Evolutionary conservation across 2,888 invertebrate genomes (phyloP).

Genomic region (Lasioglossum pauxillum): DNA sequence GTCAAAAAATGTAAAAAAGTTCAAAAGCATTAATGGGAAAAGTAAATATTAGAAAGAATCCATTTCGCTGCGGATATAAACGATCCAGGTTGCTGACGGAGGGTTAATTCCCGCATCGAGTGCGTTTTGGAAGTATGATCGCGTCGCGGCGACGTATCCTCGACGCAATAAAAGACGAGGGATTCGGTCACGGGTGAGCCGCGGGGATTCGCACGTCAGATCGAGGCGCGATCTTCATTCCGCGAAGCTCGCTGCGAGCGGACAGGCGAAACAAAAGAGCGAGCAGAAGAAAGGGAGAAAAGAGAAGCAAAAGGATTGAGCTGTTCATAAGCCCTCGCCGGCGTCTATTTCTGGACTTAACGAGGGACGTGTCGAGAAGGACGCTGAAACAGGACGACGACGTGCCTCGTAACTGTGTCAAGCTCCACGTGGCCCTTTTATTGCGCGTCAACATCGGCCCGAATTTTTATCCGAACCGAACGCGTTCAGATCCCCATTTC

Average conservation of each 20-base stretch:
- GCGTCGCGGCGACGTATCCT: constrained; percentile 23
- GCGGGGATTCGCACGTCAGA: constrained; percentile 64
- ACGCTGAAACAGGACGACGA: constrained; percentile 40
- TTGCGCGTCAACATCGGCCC: constrained; percentile 17
- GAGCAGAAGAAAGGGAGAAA: constrained; percentile 47
- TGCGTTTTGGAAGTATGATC: neutral
- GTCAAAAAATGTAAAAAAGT: too few relatives aligned
- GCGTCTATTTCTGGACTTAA: constrained; percentile 60
- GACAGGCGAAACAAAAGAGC: constrained; percentile 65
- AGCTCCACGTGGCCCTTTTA: constrained; percentile 53
- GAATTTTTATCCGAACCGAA: constrained; percentile 31
- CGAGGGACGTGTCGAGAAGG: constrained; percentile 49
- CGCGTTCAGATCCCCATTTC: neutral
- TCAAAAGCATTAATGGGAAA: too few relatives aligned
- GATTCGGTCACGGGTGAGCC: constrained; percentile 54
- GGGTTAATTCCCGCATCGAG: constrained; percentile 2
- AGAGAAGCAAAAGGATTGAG: constrained; percentile 43
- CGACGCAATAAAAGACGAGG: constrained; percentile 41
- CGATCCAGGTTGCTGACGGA: neutral
- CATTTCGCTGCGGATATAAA: neutral
- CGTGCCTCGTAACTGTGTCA: constrained; percentile 54
- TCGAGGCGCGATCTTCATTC: constrained; percentile 68
- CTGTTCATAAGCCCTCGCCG: constrained; percentile 47
- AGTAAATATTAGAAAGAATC: too few relatives aligned
- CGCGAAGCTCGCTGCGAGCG: constrained; percentile 50